Conservation (phyloP, 2,113 vertebrate genomes). For the Mesembrinibis cayennensis region DNA sequence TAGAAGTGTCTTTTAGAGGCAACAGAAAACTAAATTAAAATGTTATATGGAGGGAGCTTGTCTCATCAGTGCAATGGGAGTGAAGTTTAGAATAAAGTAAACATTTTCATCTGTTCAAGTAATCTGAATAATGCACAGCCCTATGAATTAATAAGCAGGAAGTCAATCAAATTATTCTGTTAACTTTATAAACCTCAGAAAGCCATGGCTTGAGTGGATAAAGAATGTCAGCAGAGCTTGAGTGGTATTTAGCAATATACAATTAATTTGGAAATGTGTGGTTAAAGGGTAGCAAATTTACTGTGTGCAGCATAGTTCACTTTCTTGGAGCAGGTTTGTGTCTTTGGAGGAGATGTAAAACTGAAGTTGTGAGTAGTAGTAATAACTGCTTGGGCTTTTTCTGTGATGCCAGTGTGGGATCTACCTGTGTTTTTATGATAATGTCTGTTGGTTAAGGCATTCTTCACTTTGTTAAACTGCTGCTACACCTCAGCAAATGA, state of each 20-base stretch:
- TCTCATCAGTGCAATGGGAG: constrained; percentile 11
- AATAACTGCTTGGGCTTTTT: not conserved
- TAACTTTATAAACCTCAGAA: constrained; percentile 63
- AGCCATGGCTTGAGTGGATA: constrained; percentile 6
- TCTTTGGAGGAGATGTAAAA: not conserved
- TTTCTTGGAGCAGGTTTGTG: not conserved
- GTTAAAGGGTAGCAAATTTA: constrained; percentile 1
- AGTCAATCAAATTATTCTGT: constrained; percentile 61
- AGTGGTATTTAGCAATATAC: constrained; percentile 28
- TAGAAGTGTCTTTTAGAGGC: not conserved
- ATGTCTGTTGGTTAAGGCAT: not conserved
- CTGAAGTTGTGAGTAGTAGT: not conserved
- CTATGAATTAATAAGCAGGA: constrained; percentile 55
- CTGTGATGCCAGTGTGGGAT: not conserved
- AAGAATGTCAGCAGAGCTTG: constrained; percentile 34
- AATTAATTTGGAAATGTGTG: constrained; percentile 38
- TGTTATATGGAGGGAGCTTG: not conserved
- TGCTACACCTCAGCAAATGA: not conserved
- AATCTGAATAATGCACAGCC: constrained; percentile 63
- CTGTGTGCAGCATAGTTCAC: not conserved
- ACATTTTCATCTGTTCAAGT: constrained; percentile 39
- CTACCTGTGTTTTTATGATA: not conserved
- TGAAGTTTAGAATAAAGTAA: constrained; percentile 31
- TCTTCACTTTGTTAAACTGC: not conserved
- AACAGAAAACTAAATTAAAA: constrained; percentile 7